Percentiles rank a stretch among this genome's conserved stretches.
These are phyloP conservation scores for Hyposoter didymator DNA, from an alignment of 2,888 invertebrate genomes.

Conservation along the genomic window DNA sequence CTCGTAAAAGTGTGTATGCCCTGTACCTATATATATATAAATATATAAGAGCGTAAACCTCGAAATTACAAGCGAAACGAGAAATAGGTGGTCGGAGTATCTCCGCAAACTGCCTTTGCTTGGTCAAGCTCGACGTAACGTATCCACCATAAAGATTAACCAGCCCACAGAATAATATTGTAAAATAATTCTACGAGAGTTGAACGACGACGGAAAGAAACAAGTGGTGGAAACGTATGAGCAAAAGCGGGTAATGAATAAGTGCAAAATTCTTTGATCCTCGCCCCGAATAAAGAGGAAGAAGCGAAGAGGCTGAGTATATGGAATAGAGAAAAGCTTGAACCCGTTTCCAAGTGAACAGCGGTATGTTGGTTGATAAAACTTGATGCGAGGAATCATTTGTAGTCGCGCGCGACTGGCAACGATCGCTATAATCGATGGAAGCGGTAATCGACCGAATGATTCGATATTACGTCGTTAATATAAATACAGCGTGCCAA, in stretches of 20 bases:
- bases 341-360: not conserved
- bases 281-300: not conserved
- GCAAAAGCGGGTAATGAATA: not conserved
- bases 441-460: not conserved
- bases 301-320: too few species aligned
- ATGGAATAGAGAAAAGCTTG: not conserved
- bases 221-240: not conserved
- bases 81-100: slow-evolving; percentile 11
- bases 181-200: not conserved
- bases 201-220: not conserved
- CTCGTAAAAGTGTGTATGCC: not conserved
- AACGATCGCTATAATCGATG: not conserved
- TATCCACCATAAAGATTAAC: not conserved
- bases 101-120: slow-evolving; percentile 7
- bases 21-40: not conserved
- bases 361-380: not conserved
- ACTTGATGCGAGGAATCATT: not conserved
- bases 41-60: slow-evolving; percentile 21
- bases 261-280: not conserved
- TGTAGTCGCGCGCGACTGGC: not conserved
- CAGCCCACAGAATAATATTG: slow-evolving; percentile 1
- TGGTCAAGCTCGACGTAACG: not conserved
- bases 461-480: slow-evolving; percentile 11
- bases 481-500: too few species aligned
- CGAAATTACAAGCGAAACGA: slow-evolving; percentile 57